Evolutionary conservation across 2,797 vertebrate species (phyloP).

Genomic region (Squalus acanthias): DNA sequence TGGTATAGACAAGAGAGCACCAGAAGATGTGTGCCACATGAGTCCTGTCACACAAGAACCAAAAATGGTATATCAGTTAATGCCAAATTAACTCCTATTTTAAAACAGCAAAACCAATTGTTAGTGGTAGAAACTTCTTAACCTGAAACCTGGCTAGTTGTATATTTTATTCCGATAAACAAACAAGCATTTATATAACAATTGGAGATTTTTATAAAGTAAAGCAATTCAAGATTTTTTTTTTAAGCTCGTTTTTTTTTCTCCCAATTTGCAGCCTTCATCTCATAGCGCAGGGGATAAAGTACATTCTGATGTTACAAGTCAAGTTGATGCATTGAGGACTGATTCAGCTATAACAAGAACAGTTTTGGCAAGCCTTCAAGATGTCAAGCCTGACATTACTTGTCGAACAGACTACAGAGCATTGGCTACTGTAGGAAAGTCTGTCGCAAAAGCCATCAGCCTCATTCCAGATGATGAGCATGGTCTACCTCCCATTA

Average conservation of each 20-base stretch:
- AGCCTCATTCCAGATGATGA: constrained; percentile 75
- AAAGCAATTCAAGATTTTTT: no score
- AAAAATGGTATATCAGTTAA: constrained; percentile 44
- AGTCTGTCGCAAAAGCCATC: constrained; percentile 56
- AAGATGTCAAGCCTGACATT: constrained; percentile 44
- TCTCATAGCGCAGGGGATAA: not conserved
- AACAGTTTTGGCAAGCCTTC: constrained; percentile 43
- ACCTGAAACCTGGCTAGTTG: not conserved
- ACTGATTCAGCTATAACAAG: not conserved
- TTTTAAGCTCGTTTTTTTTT: not conserved
- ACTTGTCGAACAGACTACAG: constrained; percentile 65
- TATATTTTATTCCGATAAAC: not conserved
- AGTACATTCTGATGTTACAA: constrained; percentile 3
- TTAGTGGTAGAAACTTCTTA: not conserved
- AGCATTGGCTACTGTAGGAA: constrained; percentile 67
- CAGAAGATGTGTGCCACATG: constrained; percentile 63
- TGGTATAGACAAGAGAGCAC: constrained; percentile 52
- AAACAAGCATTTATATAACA: not conserved
- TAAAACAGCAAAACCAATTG: not conserved
- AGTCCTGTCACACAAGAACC: constrained; percentile 48
- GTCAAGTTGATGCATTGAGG: constrained; percentile 17
- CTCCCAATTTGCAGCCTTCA: not conserved
- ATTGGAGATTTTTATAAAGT: no score
- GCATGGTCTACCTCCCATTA: constrained; percentile 73
- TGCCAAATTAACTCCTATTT: not conserved